Conservation (phyloP, 1,140 invertebrate genomes). For the Chionoecetes opilio region DNA sequence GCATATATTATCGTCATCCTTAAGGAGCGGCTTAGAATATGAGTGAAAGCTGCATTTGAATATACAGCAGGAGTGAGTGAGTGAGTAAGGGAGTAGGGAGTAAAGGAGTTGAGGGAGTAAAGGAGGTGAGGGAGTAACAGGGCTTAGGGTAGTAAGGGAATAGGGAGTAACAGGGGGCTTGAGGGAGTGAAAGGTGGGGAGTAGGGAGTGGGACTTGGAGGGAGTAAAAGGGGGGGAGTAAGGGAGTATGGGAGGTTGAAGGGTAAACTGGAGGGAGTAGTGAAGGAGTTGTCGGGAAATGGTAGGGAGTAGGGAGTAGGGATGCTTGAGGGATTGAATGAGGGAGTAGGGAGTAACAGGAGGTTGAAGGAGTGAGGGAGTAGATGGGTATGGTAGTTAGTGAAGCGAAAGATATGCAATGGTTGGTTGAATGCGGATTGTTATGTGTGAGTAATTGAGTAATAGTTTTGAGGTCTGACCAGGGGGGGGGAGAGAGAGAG, state of each 20-base stretch:
- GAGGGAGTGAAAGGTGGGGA: background rate
- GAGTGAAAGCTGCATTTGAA: conserved; percentile 38
- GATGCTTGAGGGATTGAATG: too few species aligned
- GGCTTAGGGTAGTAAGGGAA: background rate
- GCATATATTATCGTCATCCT: conserved; percentile 54
- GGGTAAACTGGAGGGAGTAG: too few species aligned
- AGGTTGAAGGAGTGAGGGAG: too few species aligned
- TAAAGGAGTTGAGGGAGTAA: background rate
- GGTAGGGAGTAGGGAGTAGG: too few species aligned
- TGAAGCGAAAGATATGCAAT: background rate
- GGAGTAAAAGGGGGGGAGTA: too few species aligned
- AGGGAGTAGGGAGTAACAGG: too few species aligned
- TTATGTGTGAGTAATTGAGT: background rate
- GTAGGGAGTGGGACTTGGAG: too few species aligned
- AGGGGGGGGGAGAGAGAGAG: background rate
- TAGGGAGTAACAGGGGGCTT: background rate
- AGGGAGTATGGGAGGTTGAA: too few species aligned
- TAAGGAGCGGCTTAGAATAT: background rate
- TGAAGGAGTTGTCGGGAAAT: too few species aligned
- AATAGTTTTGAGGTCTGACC: background rate
- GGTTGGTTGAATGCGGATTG: background rate
- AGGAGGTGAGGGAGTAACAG: background rate
- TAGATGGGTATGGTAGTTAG: too few species aligned
- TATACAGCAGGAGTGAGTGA: too few species aligned
- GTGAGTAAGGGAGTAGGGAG: background rate